Percentiles rank a stretch among this genome's conserved stretches.
Evolutionary conservation across 2,113 vertebrate genomes (phyloP).

Genomic region (Psephotus haematonotus): DNA sequence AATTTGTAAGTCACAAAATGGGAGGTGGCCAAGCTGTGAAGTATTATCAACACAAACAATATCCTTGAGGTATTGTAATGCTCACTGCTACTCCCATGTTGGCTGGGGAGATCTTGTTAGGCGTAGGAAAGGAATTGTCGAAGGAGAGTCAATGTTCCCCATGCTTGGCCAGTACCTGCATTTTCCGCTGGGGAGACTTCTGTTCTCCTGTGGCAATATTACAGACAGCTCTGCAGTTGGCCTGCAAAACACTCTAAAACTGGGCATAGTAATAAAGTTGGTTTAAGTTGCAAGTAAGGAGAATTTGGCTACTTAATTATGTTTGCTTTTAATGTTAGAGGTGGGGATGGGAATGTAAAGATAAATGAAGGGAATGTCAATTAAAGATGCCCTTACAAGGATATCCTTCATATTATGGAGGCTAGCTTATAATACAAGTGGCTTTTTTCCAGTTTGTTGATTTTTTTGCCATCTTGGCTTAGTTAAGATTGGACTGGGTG

Average conservation of each 20-base stretch:
- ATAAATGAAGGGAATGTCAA: background rate
- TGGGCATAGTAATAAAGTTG: background rate
- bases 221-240: background rate
- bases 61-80: background rate
- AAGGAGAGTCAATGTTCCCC: background rate
- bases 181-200: background rate
- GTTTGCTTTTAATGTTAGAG: background rate
- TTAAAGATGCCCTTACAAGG: background rate
- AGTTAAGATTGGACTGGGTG: background rate
- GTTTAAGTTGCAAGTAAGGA: background rate
- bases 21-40: background rate
- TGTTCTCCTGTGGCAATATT: background rate
- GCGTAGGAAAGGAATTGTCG: background rate
- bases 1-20: background rate
- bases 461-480: conserved; percentile 18
- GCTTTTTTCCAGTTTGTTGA: background rate
- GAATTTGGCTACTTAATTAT: background rate
- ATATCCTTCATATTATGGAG: background rate
- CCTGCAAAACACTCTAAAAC: background rate
- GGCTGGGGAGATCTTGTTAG: background rate
- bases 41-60: background rate
- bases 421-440: background rate
- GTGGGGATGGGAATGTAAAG: background rate
- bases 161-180: accelerated
- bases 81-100: accelerated